Base-by-base conservation (phyloP, 2,113 vertebrate genomes). In the Pithys albifrons region DNA sequence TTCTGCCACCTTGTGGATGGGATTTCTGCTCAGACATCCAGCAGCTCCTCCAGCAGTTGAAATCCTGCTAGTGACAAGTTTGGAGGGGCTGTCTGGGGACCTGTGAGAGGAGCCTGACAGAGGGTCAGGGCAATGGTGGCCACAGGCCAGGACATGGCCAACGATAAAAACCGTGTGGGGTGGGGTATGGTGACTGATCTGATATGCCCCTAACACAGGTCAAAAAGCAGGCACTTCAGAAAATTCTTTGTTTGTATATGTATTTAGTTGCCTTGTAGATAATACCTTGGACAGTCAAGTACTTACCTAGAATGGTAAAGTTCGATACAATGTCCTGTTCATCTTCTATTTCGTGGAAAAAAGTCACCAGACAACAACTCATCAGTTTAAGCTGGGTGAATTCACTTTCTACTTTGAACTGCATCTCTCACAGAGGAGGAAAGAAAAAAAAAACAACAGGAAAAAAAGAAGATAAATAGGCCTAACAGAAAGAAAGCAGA, bases 351-450 rank as follows among this genome's bases (percentile, higher is more conserved):
- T 61, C 66, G 55, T 43, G 33, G 10, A 5, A 65, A 19, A 35
- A 61, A 22, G 17, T 29, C 37, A 71, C 3, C 4, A 54, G 11
- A 7, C 12, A 54, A n/a, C 24, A 69, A 15, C 19, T 33, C 43
- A 48, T 28, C 27, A 39, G 27, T n/a, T 70, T 65, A 83, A 61
- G 12, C 15, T 20, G 29, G 2, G 9, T 41, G 16, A 84, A 84
- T 89, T 79, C 13, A 62, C 18, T 75, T 67, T 45, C 3, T 5
- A 54, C 54, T 80, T 90, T 45, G 14, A 76, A 64, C 27, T 14
- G 4, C 3, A 6, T 20, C 3, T 61, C 14, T 66, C 8, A 3
- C 4, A 41, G 37, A 29, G 11, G 41, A 9, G 4, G 1, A 12
- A 3, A 22, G 1, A 2, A 17, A 10, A 65, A 64, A 11, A 37